Base-by-base conservation (phyloP, 2,888 invertebrate genomes). In the Drosophila siamana region DNA sequence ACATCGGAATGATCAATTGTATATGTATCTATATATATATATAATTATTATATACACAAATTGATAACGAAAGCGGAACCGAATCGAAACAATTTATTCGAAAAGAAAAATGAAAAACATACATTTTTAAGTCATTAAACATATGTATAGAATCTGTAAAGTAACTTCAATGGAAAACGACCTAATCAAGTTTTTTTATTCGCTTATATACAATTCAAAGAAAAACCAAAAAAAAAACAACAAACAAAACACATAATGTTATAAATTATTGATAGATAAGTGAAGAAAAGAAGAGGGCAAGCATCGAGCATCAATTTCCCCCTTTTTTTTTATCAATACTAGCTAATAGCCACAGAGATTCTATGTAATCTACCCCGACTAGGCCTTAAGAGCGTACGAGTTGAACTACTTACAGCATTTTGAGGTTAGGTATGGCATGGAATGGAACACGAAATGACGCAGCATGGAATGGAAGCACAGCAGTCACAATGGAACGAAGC, bases 171-270 rank as follows among this genome's bases (percentile, higher is more conserved):
- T 59, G 22, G 46, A 59, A 55, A 80, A 77, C 64, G 61, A 72
- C 68, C 84, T 80, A 82, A 80, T 80, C 78, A 74, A 80, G 83
- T 87, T 82, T 87, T 77, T 82, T 88, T 85, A 86, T 87, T 86
- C 81, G 83, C 81, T 83, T 85, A 78, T 80, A 80, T 76, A 78
- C 66, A 70, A 74, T 73, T 70, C 41, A 54, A 54, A 19, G 8
- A 44, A 44, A 44, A 44, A 24, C 24, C 16, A 24, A 44, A 44
- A 44, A 43, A 22, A 43, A 43, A 13, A n/a, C 26, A n/a, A 26
- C 9, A 26, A 13, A 57, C 46, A 48, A 30, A 55, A 67, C 70
- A 69, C 56, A 74, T 74, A 75, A 78, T 74, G 74, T 74, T 74
- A 76, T 57, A 48, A 59, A 67, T 60, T 73, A 69, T 62, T 61